These are phyloP conservation scores for Callionymus lyra DNA, from an alignment of 2,113 vertebrate genomes.

Conservation along the genomic window DNA sequence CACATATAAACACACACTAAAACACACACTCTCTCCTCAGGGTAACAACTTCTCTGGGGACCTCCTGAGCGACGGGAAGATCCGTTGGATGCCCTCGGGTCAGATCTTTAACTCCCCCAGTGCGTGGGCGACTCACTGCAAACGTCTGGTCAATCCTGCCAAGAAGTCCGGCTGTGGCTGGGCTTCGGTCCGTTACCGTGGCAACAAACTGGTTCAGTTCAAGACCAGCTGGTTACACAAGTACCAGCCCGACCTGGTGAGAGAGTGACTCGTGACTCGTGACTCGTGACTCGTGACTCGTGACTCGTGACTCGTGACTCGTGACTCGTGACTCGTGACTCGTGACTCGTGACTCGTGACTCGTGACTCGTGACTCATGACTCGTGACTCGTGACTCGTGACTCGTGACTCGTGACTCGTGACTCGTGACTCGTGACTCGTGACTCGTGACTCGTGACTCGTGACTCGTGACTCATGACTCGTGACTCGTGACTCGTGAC, in stretches of 20 bases:
- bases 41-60: conserved; percentile 93
- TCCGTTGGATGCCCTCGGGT: conserved; percentile 90
- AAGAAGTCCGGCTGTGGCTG: conserved; percentile 96
- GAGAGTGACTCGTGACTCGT: conserved; percentile 11
- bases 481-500: too few relatives aligned
- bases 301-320: too few relatives aligned
- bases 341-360: too few relatives aligned
- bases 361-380: too few relatives aligned
- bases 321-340: too few relatives aligned
- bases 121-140: conserved; percentile 97
- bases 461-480: too few relatives aligned
- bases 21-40: conserved; percentile 48
- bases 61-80: conserved; percentile 84
- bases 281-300: too few relatives aligned
- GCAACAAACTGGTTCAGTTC: conserved; percentile 93
- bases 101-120: conserved; percentile 94
- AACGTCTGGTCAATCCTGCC: conserved; percentile 90
- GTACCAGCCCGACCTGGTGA: conserved; percentile 87
- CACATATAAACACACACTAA: too few relatives aligned
- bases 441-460: too few relatives aligned
- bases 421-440: too few relatives aligned
- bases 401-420: too few relatives aligned
- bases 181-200: conserved; percentile 91
- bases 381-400: too few relatives aligned
- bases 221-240: conserved; percentile 89